phyloP scores from a whole-genome alignment of 1,140 invertebrate species.

The Thrips palmi region DNA sequence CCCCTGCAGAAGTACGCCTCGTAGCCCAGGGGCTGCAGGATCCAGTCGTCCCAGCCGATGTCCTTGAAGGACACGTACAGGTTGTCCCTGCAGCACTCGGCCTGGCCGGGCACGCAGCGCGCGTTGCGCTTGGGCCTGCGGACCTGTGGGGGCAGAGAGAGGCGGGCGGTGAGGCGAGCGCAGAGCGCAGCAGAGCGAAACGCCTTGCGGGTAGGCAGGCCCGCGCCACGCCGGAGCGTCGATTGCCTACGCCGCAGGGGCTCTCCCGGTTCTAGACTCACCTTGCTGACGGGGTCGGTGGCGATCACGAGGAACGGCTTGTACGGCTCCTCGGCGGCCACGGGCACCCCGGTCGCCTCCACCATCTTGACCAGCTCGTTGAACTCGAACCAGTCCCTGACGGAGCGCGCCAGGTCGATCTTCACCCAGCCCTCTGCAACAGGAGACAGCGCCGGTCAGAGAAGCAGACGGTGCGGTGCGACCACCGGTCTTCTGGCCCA shows the following conservation, averaged over 20 bases:
- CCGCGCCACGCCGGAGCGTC: no score
- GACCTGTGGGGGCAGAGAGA: no score
- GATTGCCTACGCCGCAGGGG: no score
- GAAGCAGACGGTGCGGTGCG: no score
- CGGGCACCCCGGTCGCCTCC: constrained; percentile 54
- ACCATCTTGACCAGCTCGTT: constrained; percentile 42
- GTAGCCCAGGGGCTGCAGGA: constrained; percentile 58
- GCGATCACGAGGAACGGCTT: constrained; percentile 57
- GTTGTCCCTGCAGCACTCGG: constrained; percentile 63
- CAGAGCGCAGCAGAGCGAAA: no score
- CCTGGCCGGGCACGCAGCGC: constrained; percentile 43
- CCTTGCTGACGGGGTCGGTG: constrained; percentile 26
- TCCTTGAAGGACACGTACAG: constrained; percentile 64
- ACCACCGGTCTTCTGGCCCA: no score
- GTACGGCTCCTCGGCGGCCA: no score
- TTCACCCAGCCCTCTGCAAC: constrained; percentile 58
- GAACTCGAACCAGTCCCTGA: constrained; percentile 50
- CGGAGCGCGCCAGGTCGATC: constrained; percentile 49
- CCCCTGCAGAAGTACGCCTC: constrained; percentile 72
- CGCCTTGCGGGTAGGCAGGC: no score
- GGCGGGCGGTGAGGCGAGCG: no score
- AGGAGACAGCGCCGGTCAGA: no score
- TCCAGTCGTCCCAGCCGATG: constrained; percentile 77
- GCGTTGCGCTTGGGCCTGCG: constrained; percentile 40
- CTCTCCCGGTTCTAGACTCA: no score